Base-by-base conservation (phyloP, 2,888 invertebrate species). In the Leptura quadrifasciata region DNA sequence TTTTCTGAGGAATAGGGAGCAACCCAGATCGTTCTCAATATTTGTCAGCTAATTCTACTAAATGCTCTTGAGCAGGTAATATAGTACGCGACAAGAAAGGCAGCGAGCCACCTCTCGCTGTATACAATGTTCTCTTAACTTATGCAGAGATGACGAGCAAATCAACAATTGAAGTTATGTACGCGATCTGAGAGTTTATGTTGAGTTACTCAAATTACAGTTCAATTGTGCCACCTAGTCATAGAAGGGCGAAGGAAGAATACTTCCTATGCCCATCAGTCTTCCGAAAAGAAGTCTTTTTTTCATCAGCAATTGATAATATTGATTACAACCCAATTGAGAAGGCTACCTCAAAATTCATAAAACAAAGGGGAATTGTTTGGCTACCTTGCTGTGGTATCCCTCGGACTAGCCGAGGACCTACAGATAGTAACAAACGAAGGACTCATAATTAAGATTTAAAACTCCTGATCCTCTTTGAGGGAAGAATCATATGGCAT, bases 251-350 rank as follows among this genome's bases (percentile, higher is more conserved):
- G 47, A 47, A 47, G 47, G 47, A 47, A 47, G n/a, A 47, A 47
- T 47, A 1, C 47, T 47, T 47, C 3, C 47, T 47, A 47, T 47
- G 47, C 8, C 47, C 47, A 47, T 47, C 47, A 47, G 47, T 47
- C 47, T 47, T 47, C 2, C 47, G 47, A 47, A 47, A 24, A 24
- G 24, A 24, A 24, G 47, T 47, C 47, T 47, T 47, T 47, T 2
- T 47, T 47, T 47, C 8, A 47, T 47, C 47, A 47, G 47, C 47
- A 47, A 47, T 47, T 47, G 47, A 47, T 47, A 47, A 47, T 47
- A 47, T 47, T 47, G 47, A 47, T 47, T 8, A 47, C 12, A 47
- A 47, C 24, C 24, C n/a, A n/a, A n/a, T n/a, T n/a, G n/a, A n/a
- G n/a, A n/a, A n/a, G n/a, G n/a, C n/a, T n/a, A n/a, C n/a, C n/a